Conservation (phyloP, 2,113 vertebrate species). For the Hippoglossus stenolepis region DNA sequence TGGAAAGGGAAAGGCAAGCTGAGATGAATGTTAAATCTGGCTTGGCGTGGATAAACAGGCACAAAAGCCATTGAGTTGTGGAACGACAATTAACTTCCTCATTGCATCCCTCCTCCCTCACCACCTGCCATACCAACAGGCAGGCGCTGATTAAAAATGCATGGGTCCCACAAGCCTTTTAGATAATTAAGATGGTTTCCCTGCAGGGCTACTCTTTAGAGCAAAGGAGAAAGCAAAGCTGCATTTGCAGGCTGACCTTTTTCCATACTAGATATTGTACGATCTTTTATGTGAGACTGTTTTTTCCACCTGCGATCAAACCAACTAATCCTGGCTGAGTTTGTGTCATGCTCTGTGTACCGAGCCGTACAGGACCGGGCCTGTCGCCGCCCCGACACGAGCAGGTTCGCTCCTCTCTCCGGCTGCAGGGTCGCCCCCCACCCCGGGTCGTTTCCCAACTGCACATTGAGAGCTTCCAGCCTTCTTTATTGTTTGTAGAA, state of each 20-base stretch:
- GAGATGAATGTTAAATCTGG: conserved; percentile 43
- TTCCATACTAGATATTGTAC: neutral
- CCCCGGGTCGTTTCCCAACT: conserved; percentile 24
- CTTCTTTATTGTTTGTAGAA: conserved; percentile 40
- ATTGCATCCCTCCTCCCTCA: conserved; percentile 38
- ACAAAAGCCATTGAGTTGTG: conserved; percentile 34
- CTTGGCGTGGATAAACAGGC: conserved; percentile 33
- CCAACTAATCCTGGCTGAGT: neutral
- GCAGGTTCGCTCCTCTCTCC: conserved; percentile 11
- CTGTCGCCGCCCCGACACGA: conserved; percentile 19
- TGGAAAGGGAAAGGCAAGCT: conserved; percentile 12
- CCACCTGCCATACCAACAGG: conserved; percentile 55
- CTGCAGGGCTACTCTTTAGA: conserved; percentile 24
- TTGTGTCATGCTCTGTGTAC: conserved; percentile 7
- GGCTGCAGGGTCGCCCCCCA: conserved; percentile 33
- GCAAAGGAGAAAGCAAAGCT: neutral
- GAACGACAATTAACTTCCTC: conserved; percentile 50
- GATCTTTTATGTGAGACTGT: neutral
- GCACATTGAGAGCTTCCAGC: conserved; percentile 32
- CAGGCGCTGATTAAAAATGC: conserved; percentile 66
- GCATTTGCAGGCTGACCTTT: conserved; percentile 2
- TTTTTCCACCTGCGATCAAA: conserved; percentile 1
- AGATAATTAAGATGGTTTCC: conserved; percentile 56
- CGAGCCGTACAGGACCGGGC: conserved; percentile 23
- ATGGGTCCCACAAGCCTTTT: conserved; percentile 50